Conservation (phyloP, 2,797 vertebrate genomes). For the Cryptoprocta ferox region DNA sequence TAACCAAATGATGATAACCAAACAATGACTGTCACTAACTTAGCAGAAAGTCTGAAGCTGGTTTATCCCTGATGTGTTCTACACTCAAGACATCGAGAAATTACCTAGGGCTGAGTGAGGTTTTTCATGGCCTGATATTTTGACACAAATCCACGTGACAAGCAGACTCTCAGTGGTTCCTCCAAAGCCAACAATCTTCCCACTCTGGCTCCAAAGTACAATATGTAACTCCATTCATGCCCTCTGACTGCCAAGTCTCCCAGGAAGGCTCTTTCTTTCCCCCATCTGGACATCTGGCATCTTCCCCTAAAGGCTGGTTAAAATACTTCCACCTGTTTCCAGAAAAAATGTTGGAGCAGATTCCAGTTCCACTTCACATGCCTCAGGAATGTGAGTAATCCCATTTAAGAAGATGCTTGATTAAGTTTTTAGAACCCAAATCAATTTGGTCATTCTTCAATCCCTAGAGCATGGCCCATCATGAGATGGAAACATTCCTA, state of each 20-base stretch:
- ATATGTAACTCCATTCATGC: too few species aligned
- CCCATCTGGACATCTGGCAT: neutral
- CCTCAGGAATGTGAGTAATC: conserved; percentile 55
- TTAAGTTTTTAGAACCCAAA: conserved; percentile 28
- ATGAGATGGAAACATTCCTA: neutral
- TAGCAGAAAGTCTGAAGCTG: neutral
- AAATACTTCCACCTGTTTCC: conserved; percentile 52
- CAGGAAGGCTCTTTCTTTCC: neutral
- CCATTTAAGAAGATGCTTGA: conserved; percentile 32
- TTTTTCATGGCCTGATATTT: neutral
- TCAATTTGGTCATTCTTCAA: neutral
- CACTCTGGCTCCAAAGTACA: neutral
- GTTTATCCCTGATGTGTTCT: neutral
- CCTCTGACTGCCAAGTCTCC: neutral
- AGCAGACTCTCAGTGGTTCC: neutral
- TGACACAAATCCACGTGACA: neutral
- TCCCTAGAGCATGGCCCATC: neutral
- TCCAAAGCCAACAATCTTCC: neutral
- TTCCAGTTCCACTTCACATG: neutral
- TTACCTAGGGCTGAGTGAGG: neutral
- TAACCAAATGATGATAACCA: neutral
- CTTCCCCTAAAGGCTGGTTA: neutral
- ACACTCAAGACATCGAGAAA: neutral
- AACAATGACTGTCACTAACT: too few species aligned
- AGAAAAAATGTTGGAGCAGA: neutral